Conservation (phyloP, 2,113 vertebrate species). For the Porphyrio hochstetteri region DNA sequence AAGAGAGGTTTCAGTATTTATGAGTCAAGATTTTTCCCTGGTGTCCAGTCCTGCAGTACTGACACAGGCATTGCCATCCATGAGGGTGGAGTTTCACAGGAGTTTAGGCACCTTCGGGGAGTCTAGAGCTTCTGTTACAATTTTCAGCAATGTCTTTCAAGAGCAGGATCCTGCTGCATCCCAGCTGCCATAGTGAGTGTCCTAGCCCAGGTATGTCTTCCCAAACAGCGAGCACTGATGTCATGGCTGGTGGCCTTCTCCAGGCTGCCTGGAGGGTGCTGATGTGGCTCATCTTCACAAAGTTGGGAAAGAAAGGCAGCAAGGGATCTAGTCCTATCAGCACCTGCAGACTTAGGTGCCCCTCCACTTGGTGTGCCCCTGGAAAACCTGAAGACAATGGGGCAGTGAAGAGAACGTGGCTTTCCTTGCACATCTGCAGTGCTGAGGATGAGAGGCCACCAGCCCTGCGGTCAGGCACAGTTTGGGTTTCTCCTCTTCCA, state of each 20-base stretch:
- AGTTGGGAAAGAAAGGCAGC: background rate
- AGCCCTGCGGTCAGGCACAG: background rate
- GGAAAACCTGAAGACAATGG: background rate
- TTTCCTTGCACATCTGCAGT: background rate
- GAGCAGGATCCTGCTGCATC: background rate
- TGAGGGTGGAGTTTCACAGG: background rate
- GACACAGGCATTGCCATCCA: rapidly evolving
- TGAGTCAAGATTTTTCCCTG: background rate
- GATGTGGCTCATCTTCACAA: background rate
- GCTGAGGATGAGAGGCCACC: background rate
- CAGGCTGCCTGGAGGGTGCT: background rate
- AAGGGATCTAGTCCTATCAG: background rate
- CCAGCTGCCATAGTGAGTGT: background rate
- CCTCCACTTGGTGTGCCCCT: background rate
- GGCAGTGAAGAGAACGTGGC: background rate
- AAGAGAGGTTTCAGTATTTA: background rate
- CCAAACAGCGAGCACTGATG: background rate
- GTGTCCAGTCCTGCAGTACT: background rate
- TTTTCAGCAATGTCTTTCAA: background rate
- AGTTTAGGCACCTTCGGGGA: background rate
- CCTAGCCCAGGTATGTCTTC: background rate
- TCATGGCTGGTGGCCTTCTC: background rate
- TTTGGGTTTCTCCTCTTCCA: background rate
- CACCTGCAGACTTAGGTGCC: background rate
- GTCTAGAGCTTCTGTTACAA: background rate